Base-by-base conservation (phyloP, 1,140 invertebrate genomes). In the Mya arenaria region DNA sequence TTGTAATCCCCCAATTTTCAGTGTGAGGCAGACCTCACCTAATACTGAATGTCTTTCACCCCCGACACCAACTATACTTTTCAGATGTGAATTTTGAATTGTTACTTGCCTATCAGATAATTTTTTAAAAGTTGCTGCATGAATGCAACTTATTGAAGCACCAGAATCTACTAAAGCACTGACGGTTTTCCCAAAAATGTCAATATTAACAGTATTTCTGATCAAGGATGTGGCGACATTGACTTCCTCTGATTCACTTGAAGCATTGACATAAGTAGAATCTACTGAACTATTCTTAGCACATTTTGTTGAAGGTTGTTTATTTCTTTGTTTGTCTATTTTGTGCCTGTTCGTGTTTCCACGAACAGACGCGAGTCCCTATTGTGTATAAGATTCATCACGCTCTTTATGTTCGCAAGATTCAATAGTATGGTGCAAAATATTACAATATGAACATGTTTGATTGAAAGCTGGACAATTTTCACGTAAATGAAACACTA, bases 131-230 rank as follows among this genome's bases (percentile, higher is more conserved):
- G 52, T 13, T 30, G 23, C 25, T 4, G 25, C 1, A 73, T 48
- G 55, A 56, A 66, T 19, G 48, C n/a, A 39, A 68, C 66, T 55
- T 10, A 85, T 71, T 36, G 44, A 37, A 34, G 80, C 84, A 34
- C 80, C 84, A n/a, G 80, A 66, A 60, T 85, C 84, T 1, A 85
- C 60, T 15, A 83, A 39, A 25, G 80, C 74, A 37, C 65, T 72
- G 44, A 73, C 28, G n/a, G 34, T 56, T 36, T 39, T 44, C n/a
- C 68, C 65, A 56, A 75, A 52, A 1, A 83, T 41, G 23, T 66
- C 34, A n/a, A 83, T 48, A 32, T 41, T 44, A 17, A 85, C 65
- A 23, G 68, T 80, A 52, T 84, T 84, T 44, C 58, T 79, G 39
- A 25, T 36, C 1, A 84, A n/a, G 28, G 74, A 66, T 5, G 73